phyloP scores from a whole-genome alignment of 2,888 invertebrate species.

The Margaritifera margaritifera region DNA sequence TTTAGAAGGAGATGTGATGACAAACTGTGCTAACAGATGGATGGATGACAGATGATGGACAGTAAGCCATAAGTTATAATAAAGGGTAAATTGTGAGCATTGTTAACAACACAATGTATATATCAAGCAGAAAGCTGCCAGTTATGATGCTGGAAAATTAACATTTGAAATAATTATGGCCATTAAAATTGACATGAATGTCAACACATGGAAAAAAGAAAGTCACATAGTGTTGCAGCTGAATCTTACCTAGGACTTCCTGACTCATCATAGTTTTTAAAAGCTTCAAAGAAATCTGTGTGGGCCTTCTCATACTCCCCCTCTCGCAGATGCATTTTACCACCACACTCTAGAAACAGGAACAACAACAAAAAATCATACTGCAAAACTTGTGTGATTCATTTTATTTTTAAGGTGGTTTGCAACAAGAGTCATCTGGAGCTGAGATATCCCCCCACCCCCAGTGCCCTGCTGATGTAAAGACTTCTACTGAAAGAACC shows the following conservation, averaged over 20 bases:
- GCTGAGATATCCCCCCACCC: too few relatives aligned
- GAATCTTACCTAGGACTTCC: conserved; percentile 85
- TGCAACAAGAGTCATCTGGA: too few relatives aligned
- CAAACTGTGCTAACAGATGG: too few relatives aligned
- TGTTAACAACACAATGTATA: not conserved
- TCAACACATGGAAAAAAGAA: not conserved
- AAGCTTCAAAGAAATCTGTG: conserved; percentile 99
- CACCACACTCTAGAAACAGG: conserved; percentile 87
- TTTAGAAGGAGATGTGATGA: too few relatives aligned
- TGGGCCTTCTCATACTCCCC: conserved; percentile 99
- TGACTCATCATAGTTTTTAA: conserved; percentile 99
- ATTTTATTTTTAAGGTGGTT: too few relatives aligned
- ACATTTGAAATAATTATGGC: not conserved
- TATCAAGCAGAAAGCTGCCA: not conserved
- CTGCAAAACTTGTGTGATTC: too few relatives aligned
- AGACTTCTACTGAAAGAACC: too few relatives aligned
- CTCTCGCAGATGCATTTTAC: conserved; percentile 99
- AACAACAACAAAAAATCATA: not conserved
- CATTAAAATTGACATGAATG: not conserved
- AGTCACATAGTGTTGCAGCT: too few relatives aligned
- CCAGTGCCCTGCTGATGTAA: too few relatives aligned
- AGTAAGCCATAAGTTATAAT: too few relatives aligned
- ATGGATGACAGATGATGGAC: too few relatives aligned
- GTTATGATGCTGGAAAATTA: not conserved
- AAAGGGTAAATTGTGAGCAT: too few relatives aligned